Evolutionary conservation across 2,113 vertebrate genomes (phyloP).

Genomic region (Phainopepla nitens): DNA sequence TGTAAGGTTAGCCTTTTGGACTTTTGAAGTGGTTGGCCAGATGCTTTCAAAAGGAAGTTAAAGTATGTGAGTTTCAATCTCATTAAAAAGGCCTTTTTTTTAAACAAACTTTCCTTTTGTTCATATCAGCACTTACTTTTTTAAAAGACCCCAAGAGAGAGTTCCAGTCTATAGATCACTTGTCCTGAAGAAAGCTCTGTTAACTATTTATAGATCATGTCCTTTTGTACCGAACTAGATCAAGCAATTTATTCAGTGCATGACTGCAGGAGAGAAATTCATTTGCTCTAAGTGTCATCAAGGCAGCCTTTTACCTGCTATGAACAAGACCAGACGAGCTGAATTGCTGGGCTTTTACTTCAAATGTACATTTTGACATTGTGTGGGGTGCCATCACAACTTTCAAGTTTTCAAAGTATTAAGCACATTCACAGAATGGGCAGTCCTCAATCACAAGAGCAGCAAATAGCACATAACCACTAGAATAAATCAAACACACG

Average conservation of each 20-base stretch:
- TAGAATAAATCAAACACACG: conserved; percentile 29
- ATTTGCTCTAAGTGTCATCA: conserved; percentile 62
- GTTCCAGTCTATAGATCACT: conserved; percentile 51
- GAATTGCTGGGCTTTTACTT: conserved; percentile 52
- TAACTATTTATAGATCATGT: conserved; percentile 65
- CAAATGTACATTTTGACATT: conserved; percentile 51
- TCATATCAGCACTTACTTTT: conserved; percentile 59
- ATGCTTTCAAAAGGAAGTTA: conserved; percentile 60
- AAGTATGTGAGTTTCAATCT: conserved; percentile 48
- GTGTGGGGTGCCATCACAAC: conserved; percentile 8
- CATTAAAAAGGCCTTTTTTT: conserved; percentile 48
- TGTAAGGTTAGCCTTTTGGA: conserved; percentile 28
- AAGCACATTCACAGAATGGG: conserved; percentile 31
- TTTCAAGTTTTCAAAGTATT: conserved; percentile 60
- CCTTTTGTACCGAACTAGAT: conserved; percentile 63
- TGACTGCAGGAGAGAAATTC: conserved; percentile 55
- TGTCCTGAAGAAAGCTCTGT: conserved; percentile 53
- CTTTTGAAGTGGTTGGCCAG: conserved; percentile 50
- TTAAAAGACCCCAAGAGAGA: conserved; percentile 61
- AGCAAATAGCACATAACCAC: conserved; percentile 24
- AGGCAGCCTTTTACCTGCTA: conserved; percentile 63
- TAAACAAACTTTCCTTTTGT: conserved; percentile 65
- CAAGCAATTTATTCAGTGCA: conserved; percentile 60
- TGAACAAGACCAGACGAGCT: conserved; percentile 48
- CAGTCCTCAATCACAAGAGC: not conserved